Percentiles rank a stretch among this genome's conserved stretches.
These are phyloP conservation scores for Amniataba percoides DNA, from an alignment of 2,797 vertebrate genomes.

Conservation along the genomic window DNA sequence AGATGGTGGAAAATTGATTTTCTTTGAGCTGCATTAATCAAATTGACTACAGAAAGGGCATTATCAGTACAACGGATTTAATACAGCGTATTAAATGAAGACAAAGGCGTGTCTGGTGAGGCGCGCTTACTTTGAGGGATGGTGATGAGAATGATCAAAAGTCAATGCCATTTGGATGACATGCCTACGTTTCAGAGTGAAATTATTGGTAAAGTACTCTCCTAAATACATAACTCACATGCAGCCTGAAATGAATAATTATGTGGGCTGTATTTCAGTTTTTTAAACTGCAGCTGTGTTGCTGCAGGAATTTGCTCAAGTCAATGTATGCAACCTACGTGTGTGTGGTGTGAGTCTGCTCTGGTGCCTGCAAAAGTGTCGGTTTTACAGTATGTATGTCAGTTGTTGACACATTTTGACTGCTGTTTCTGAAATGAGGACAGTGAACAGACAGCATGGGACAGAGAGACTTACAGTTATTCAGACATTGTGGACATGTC, in stretches of 20 bases:
- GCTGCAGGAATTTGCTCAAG: background rate
- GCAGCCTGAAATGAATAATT: slow-evolving; percentile 9
- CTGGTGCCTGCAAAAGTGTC: background rate
- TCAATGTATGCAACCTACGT: background rate
- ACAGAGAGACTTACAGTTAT: slow-evolving; percentile 89
- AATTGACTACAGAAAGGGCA: slow-evolving; percentile 76
- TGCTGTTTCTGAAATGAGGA: slow-evolving; percentile 36
- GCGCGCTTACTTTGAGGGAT: slow-evolving; percentile 71
- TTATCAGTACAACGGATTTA: slow-evolving; percentile 81
- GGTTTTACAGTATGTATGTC: background rate
- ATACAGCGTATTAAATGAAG: slow-evolving; percentile 78
- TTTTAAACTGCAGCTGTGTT: slow-evolving; percentile 20
- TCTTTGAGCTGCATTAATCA: slow-evolving; percentile 79
- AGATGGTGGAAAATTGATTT: slow-evolving; percentile 79
- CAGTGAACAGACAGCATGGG: slow-evolving; percentile 29
- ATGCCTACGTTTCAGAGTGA: slow-evolving; percentile 29
- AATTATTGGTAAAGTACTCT: slow-evolving; percentile 30
- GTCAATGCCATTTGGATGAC: slow-evolving; percentile 31
- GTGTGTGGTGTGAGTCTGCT: background rate
- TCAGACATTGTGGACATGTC: slow-evolving; percentile 89
- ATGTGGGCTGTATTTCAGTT: background rate
- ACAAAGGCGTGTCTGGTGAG: slow-evolving; percentile 70
- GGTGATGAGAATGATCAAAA: slow-evolving; percentile 56
- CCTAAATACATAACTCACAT: slow-evolving; percentile 17
- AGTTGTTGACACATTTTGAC: slow-evolving; percentile 8